Conservation (phyloP, 2,113 vertebrate genomes). For the Erpornis zantholeuca region DNA sequence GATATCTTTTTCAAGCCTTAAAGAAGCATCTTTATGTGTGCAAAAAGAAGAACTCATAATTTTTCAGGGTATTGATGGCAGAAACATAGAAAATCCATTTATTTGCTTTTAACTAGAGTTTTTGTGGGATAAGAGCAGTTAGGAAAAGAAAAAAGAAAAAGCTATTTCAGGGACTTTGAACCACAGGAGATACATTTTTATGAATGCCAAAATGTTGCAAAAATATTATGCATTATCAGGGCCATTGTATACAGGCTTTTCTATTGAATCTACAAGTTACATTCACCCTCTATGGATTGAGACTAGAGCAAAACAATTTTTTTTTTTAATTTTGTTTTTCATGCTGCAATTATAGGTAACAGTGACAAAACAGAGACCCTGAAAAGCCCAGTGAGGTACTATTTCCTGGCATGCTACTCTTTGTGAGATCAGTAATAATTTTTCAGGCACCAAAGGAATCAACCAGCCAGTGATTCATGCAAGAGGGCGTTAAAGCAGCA, state of each 20-base stretch:
- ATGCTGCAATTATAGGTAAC: not conserved
- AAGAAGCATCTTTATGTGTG: not conserved
- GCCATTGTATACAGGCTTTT: not conserved
- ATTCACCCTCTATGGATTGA: not conserved
- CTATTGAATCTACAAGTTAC: not conserved
- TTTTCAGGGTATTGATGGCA: not conserved
- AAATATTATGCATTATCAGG: not conserved
- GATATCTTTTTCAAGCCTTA: not conserved
- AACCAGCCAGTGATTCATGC: not conserved
- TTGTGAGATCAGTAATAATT: not conserved
- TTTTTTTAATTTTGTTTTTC: not conserved
- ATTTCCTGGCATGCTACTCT: not conserved
- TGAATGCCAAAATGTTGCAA: not conserved
- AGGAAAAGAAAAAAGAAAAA: not conserved
- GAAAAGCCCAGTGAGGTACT: not conserved
- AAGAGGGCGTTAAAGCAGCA: not conserved
- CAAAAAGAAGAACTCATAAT: not conserved
- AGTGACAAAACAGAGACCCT: not conserved
- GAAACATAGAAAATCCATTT: not conserved
- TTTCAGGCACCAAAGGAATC: not conserved
- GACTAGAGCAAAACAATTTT: not conserved
- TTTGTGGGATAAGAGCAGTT: not conserved
- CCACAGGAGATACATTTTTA: not conserved
- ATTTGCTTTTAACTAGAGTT: not conserved
- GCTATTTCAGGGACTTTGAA: not conserved